Evolutionary conservation across 1,140 invertebrate genomes (phyloP), one percentile per base, ranked within the genome.

Genomic region (Nymphalis io): DNA sequence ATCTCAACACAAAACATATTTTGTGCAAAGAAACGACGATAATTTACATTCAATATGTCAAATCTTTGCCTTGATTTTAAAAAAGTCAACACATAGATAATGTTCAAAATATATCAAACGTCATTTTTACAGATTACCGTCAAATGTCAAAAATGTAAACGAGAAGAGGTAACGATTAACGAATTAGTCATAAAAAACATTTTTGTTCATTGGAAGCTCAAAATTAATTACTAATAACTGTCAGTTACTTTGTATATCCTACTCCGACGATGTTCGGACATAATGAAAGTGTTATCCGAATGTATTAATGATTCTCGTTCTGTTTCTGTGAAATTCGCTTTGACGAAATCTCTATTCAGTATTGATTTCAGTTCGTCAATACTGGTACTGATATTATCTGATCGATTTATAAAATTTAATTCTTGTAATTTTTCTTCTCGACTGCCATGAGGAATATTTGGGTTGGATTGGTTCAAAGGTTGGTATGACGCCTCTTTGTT

Each of bases 401-500:
- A 61, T 46, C 64, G 72, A 57, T 68, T 78, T 0, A 87, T 79
- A 44, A 72, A 80, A 27, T 80, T 80, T 11, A 88, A 62, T 42
- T 87, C 87, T 46, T 83, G 80, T 2, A 76, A 40, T 46, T 72
- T 80, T 0, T 68, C 76, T 1, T 74, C 77, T 2, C 62, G 63
- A 15, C 72, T 70, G 11, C 55, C 69, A 10, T 75, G 40, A 8
- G 76, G 60, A 0, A 67, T 73, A 23, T 69, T 73, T 2, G 72
- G 16, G 2, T 66, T 69, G 2, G 63, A 66, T 46, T 78, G 71
- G 27, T 70, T 75, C 10, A 89, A 62, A 2, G 75, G 80, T n/a
- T 79, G 78, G 23, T 88, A 88, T 0, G 64, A 94, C 1, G 93
- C 93, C 16, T 96, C 95, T 20, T 93, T 93, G 4, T 92, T 81